Base-by-base conservation (phyloP, 2,888 invertebrate genomes). In the Torymus auratus region DNA sequence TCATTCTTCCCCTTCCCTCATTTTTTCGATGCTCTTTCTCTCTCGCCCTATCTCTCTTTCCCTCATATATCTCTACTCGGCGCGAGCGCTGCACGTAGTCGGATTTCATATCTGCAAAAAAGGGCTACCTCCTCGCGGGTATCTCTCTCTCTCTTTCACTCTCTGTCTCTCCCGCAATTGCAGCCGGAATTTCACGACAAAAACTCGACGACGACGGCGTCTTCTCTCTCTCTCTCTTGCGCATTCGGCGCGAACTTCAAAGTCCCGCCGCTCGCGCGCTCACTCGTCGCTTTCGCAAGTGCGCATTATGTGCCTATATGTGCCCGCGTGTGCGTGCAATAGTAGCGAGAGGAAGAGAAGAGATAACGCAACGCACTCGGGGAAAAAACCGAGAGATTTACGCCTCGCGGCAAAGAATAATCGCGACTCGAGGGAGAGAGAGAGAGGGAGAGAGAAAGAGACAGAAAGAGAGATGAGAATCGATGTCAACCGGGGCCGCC, bases 401-500 rank as follows among this genome's bases (percentile, higher is more conserved):
- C 60, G 67, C 61, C 67, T 14, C 14, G 17, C 10, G 65, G 23
- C 50, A 53, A 52, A 56, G 78, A 78, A 72, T 78, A 64, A 78
- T 78, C 20, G 67, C 17, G 12, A 23, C 50, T n/a, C 20, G 20
- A 41, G 7, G 4, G 7, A 4, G 28, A 4, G 28, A 28, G 28
- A 28, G 28, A 28, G 28, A 28, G 28, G 7, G 28, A 28, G 28
- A 28, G 28, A 28, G 28, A 20, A 20, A 28, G 41, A 7, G 7
- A 7, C 7, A 41, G 7, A 41, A 7, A 41, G 41, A 67, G 60
- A 78, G 78, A 78, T 78, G 78, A 67, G 67, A 78, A 78, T 72
- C 70, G 72, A 78, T 78, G 67, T 78, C 71, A 78, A 71, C 60
- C 28, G 23, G 65, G 23, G 65, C 58, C 15, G 61, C 69, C 17